These are phyloP conservation scores for Boloria euphrosyne DNA, from an alignment of 2,888 invertebrate genomes.

Conservation along the genomic window DNA sequence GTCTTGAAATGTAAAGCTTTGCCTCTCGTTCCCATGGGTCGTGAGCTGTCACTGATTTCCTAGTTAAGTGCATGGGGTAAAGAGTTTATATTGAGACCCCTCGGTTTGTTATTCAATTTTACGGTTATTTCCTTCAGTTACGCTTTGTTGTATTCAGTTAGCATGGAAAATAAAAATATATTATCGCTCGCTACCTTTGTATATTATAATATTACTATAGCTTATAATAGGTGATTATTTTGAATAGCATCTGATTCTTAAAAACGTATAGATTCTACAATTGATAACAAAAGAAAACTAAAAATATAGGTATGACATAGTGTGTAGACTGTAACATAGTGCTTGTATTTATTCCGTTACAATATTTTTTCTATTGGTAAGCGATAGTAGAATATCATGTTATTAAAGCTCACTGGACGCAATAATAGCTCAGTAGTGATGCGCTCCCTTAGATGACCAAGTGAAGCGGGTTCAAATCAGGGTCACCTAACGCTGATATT, in stretches of 20 bases:
- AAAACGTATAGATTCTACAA: no score
- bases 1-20: conserved; percentile 21
- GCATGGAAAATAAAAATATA: conserved; percentile 14
- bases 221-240: neutral
- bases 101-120: conserved; percentile 28
- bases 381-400: no score
- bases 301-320: neutral
- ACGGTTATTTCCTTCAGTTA: conserved; percentile 23
- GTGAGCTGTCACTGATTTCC: conserved; percentile 19
- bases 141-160: conserved; percentile 19
- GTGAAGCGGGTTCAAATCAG: no score
- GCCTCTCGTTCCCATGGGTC: conserved; percentile 23
- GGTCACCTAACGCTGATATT: no score
- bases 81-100: conserved; percentile 13
- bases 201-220: neutral
- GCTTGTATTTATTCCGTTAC: no score
- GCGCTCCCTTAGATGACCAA: no score
- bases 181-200: neutral
- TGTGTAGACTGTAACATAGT: no score
- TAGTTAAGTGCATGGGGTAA: conserved; percentile 22
- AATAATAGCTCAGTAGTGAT: no score
- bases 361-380: no score
- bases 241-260: neutral
- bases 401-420: no score
- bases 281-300: neutral